Base-by-base conservation (phyloP, 1,140 invertebrate species). In the Pseudomyrmex flavicornis region DNA sequence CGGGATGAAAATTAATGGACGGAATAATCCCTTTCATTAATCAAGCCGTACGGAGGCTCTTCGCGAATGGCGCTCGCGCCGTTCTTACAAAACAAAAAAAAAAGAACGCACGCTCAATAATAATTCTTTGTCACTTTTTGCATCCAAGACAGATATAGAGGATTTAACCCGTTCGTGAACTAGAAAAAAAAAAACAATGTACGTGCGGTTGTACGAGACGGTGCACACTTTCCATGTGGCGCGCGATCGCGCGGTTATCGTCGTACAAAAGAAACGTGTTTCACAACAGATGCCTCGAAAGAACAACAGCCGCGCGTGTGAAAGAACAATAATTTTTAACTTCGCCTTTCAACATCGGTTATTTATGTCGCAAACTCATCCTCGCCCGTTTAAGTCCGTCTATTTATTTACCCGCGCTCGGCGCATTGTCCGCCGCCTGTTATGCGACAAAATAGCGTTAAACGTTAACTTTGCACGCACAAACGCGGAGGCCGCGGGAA, bases 1-100 rank as follows among this genome's bases (percentile, higher is more conserved):
- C 66, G 44, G 22, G 66, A 80, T 80, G 66, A 80, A 80, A 80
- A 80, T 80, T 80, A 80, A 80, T 80, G 76, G 76, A 80, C 3
- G 22, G 54, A 72, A 59, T 80, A 80, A 80, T 72, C 54, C 76
- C 52, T 72, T 72, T 72, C 76, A 80, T 80, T 80, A 80, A 80
- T 80, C 66, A 72, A 54, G 56, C 46, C 46, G 65, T 70, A 44
- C 76, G 17, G 15, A 15, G 15, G 26, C 12, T 17, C 15, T 50
- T 48, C 54, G 76, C 76, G 15, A 70, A 58, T 56, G 50, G 52
- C 50, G 13, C 15, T 7, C 56, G 8, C 13, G 13, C 17, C 10
- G 46, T 69, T 26, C 66, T 9, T n/a, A 44, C 54, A n/a, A 79
- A 35, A 13, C 9, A 13, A 3, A 52, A 13, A 12, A 52, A 52